Conservation (phyloP, 1,140 invertebrate species). For the Cydia amplana region DNA sequence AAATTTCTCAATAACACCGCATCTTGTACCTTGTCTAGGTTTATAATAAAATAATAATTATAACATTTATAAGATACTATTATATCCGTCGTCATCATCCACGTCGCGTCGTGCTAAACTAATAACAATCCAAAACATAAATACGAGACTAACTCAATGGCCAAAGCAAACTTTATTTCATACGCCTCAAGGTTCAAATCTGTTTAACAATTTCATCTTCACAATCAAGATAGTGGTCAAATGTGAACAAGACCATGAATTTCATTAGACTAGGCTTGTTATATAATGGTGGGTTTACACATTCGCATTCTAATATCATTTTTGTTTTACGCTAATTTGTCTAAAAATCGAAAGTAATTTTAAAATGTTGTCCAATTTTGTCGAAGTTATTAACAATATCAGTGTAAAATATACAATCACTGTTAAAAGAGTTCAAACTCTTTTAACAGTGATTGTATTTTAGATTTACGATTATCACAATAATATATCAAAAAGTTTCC, state of each 20-base stretch:
- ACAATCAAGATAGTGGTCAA: background rate
- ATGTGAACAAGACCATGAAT: background rate
- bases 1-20: too few relatives aligned
- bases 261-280: constrained; percentile 1
- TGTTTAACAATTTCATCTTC: constrained; percentile 37
- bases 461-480: too few relatives aligned
- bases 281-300: background rate
- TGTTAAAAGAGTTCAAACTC: too few relatives aligned
- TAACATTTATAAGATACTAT: background rate
- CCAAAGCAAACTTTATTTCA: constrained; percentile 32
- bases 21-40: too few relatives aligned
- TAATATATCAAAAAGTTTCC: too few relatives aligned
- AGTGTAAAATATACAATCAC: too few relatives aligned
- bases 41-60: too few relatives aligned
- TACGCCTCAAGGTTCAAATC: constrained; percentile 40
- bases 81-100: constrained; percentile 30
- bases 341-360: too few relatives aligned
- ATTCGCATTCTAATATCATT: background rate
- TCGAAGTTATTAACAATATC: too few relatives aligned
- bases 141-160: constrained; percentile 9
- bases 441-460: too few relatives aligned
- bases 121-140: constrained; percentile 42
- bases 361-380: too few relatives aligned
- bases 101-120: constrained; percentile 38
- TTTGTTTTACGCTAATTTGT: too few relatives aligned